phyloP scores from a whole-genome alignment of 2,113 vertebrate species.

The Dasypus novemcinctus region DNA sequence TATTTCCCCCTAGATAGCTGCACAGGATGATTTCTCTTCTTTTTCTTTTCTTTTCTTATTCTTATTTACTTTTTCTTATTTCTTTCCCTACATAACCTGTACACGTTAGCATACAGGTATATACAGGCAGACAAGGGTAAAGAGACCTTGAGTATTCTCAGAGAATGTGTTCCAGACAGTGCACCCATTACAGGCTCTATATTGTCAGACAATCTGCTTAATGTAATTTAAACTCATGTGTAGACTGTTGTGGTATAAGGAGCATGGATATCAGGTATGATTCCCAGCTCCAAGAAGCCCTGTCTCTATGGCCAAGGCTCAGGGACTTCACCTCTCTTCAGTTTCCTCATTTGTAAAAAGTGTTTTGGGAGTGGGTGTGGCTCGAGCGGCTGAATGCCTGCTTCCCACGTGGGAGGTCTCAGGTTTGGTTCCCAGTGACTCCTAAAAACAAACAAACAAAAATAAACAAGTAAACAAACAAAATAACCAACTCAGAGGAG shows the following conservation, averaged over 20 bases:
- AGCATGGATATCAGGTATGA: background rate
- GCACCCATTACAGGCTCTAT: background rate
- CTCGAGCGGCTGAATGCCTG: no score
- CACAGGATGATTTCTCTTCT: background rate
- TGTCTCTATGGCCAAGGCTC: background rate
- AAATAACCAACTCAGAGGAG: no score
- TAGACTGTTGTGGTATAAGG: background rate
- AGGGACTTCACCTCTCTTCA: background rate
- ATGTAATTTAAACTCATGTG: background rate
- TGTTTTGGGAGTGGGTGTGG: background rate
- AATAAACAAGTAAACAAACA: no score
- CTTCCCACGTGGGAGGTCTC: no score
- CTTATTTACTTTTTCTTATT: background rate
- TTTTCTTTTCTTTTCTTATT: background rate
- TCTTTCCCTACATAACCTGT: background rate
- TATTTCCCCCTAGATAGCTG: background rate
- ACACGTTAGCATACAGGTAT: background rate
- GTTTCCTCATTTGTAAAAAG: background rate
- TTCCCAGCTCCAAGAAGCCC: background rate
- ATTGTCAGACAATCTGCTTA: background rate
- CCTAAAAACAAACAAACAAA: no score
- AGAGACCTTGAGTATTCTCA: background rate
- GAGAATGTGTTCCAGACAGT: background rate
- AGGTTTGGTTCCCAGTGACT: no score
- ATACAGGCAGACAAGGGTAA: background rate